Percentiles rank a stretch among this genome's conserved stretches.
Evolutionary conservation across 2,888 invertebrate species (phyloP).

Genomic region (Clunio marinus): DNA sequence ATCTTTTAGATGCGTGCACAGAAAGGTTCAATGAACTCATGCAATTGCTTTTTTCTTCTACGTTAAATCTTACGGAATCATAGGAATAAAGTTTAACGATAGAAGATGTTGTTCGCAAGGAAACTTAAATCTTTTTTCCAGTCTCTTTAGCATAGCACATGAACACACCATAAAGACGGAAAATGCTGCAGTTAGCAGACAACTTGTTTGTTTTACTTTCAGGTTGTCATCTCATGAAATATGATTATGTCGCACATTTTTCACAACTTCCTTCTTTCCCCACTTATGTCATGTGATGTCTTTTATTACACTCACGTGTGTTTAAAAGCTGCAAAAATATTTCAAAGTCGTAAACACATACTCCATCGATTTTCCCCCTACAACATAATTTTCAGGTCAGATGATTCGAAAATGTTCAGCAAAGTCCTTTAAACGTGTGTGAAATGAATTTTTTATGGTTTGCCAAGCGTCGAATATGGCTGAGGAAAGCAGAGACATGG

Average conservation of each 20-base stretch:
- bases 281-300: neutral
- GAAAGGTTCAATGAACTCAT: constrained; percentile 16
- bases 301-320: constrained; percentile 12
- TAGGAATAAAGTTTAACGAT: neutral
- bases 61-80: neutral
- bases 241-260: constrained; percentile 9
- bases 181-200: neutral
- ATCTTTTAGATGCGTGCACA: no score
- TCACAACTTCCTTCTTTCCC: neutral
- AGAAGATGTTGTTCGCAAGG: neutral
- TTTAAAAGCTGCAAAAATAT: constrained; percentile 17
- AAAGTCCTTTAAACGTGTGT: constrained; percentile 15
- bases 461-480: constrained; percentile 12
- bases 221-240: constrained; percentile 16
- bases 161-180: neutral
- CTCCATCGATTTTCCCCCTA: constrained; percentile 2
- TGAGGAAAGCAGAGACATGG: neutral
- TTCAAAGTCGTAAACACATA: constrained; percentile 21
- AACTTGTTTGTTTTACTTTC: neutral
- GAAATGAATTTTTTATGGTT: constrained; percentile 36
- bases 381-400: neutral
- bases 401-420: neutral
- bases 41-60: neutral
- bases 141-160: neutral
- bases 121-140: neutral